Evolutionary conservation across 2,113 vertebrate genomes (phyloP).

Genomic region (Mesocricetus auratus): DNA sequence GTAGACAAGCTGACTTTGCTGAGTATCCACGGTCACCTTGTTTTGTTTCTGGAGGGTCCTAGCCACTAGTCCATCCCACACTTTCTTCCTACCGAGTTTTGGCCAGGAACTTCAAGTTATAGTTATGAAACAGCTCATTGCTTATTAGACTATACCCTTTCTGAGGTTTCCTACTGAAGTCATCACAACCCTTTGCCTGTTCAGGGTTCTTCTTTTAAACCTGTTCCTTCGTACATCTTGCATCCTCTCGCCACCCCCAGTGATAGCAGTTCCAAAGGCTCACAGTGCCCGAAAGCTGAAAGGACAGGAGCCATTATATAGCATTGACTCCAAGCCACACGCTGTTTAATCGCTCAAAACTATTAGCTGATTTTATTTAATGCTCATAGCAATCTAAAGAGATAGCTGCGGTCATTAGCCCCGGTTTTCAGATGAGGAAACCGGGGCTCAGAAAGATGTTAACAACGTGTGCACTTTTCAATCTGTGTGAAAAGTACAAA

Average conservation of each 20-base stretch:
- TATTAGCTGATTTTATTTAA: constrained; percentile 10
- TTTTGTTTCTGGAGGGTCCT: background rate
- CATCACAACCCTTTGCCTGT: background rate
- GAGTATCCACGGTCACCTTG: background rate
- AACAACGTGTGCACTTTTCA: background rate
- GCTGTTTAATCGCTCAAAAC: constrained; percentile 6
- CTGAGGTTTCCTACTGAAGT: constrained; percentile 30
- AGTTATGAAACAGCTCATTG: background rate
- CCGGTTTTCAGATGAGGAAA: constrained; percentile 32
- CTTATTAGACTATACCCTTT: background rate
- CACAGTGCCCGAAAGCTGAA: background rate
- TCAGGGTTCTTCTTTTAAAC: constrained; percentile 52
- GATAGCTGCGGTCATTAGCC: background rate
- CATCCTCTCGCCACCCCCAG: constrained; percentile 8
- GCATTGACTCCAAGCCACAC: background rate
- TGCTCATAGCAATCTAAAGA: background rate
- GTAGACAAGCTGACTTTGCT: background rate
- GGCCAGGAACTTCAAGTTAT: background rate
- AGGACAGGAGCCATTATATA: background rate
- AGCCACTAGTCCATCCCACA: background rate
- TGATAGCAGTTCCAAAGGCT: constrained; percentile 43
- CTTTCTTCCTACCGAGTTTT: background rate
- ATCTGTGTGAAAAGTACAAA: background rate
- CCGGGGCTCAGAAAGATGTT: background rate
- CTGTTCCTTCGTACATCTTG: constrained; percentile 41